These are phyloP conservation scores for Beaufortia kweichowensis DNA, from an alignment of 2,113 vertebrate genomes.

Conservation along the genomic window DNA sequence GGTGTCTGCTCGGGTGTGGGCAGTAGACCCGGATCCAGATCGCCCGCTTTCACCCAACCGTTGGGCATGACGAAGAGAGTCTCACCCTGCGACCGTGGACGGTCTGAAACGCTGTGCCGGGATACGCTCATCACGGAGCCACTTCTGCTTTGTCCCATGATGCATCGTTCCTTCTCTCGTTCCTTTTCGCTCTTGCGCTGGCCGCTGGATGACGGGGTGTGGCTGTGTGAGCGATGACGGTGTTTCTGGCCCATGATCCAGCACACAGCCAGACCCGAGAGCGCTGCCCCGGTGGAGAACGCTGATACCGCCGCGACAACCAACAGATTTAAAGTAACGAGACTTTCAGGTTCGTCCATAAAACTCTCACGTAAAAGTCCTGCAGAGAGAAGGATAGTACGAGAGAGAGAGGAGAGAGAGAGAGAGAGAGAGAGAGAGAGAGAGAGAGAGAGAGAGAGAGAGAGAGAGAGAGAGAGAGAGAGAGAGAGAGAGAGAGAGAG, in stretches of 20 bases:
- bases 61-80: conserved; percentile 91
- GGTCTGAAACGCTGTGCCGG: conserved; percentile 76
- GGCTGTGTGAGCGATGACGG: conserved; percentile 72
- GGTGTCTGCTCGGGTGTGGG: conserved; percentile 96
- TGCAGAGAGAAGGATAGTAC: conserved; percentile 53
- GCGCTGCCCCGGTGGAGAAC: conserved; percentile 91
- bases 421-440: not conserved
- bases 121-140: conserved; percentile 94
- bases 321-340: conserved; percentile 95
- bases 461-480: not conserved
- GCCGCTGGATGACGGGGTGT: conserved; percentile 69
- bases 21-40: conserved; percentile 87
- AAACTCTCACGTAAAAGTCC: conserved; percentile 91
- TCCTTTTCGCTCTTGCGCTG: conserved; percentile 86
- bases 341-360: conserved; percentile 85
- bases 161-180: conserved; percentile 80
- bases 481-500: not conserved
- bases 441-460: conserved; percentile 20
- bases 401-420: not conserved
- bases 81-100: conserved; percentile 72
- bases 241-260: conserved; percentile 94
- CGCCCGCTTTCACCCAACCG: conserved; percentile 86
- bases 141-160: conserved; percentile 82
- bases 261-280: conserved; percentile 93
- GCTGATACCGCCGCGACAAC: conserved; percentile 92